Evolutionary conservation across 2,113 vertebrate genomes (phyloP), one percentile per base, ranked within the genome.

Genomic region (Oncorhynchus gorbuscha): DNA sequence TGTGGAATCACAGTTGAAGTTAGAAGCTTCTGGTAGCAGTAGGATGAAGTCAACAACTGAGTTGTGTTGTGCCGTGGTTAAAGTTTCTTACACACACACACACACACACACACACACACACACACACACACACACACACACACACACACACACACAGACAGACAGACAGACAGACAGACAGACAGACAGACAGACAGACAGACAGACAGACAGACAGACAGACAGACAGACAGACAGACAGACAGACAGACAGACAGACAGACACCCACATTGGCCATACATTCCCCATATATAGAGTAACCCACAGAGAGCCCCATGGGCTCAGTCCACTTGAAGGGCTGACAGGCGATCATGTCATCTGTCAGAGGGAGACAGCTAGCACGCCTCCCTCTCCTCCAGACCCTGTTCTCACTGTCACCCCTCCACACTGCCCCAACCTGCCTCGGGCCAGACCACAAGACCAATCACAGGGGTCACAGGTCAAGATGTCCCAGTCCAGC

Each of bases 291-390:
- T 30, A 69, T 45, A 45, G 39, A 39, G 39, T 45, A 2, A 45
- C 39, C 39, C 39, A 45, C 51, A 55, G 80, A 72, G 66, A 73
- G 77, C 82, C 70, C 77, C 65, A 49, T 28, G 48, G 74, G 67
- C 71, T 72, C 3, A 67, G 9, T 74, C 73, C 35, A 35, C 75
- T 79, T 75, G 66, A 85, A 67, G 48, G 26, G 26, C 5, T 6
- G 30, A 69, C 18, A 18, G 90, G 90, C 93, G 88, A 90, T 93
- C 65, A 70, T 89, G 87, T 88, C 92, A 94, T 93, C 94, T 95
- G 94, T 95, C 92, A 94, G 90, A 93, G 92, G 90, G 91, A 95
- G 95, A 95, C 92, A 93, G 92, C 89, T 84, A 80, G 90, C 59
- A 92, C 89, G 93, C 81, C 91, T 94, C 94, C 95, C 94, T 90